A percentile compares a stretch with the other conserved stretches of the same genome.
phyloP scores from a whole-genome alignment of 2,113 vertebrate genomes.

The Puntigrus tetrazona region DNA sequence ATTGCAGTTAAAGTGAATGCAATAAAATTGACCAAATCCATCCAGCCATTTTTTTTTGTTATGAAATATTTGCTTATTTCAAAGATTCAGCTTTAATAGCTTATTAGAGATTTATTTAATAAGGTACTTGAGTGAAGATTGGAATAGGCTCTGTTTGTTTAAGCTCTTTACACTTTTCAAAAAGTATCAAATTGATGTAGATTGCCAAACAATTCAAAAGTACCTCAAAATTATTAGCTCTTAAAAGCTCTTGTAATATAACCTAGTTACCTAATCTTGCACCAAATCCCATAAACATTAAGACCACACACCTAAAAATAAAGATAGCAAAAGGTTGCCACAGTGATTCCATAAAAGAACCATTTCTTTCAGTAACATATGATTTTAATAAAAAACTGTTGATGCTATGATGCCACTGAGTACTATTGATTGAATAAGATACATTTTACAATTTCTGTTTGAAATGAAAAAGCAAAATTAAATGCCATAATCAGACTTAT shows the following conservation, averaged over 20 bases:
- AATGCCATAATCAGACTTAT: background rate
- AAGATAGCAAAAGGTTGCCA: too few species aligned
- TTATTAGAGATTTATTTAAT: too few species aligned
- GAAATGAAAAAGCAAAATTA: background rate
- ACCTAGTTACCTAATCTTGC: background rate
- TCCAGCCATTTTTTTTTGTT: background rate
- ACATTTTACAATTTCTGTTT: background rate
- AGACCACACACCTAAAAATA: too few species aligned
- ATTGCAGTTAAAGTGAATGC: background rate
- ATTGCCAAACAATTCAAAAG: background rate
- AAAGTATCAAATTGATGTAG: background rate
- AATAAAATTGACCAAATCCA: background rate
- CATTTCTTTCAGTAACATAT: background rate
- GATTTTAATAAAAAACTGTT: background rate
- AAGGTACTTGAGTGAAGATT: too few species aligned
- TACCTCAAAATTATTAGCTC: background rate
- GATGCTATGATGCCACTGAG: background rate
- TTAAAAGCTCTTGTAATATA: background rate
- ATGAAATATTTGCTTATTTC: too few species aligned
- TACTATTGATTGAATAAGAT: background rate
- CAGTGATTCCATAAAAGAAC: too few species aligned
- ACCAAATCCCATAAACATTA: background rate
- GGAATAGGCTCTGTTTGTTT: too few species aligned
- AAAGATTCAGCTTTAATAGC: too few species aligned
- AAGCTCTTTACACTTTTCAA: too few species aligned